Conservation (phyloP, 2,797 vertebrate species). For the Poeciliopsis presidionis region DNA sequence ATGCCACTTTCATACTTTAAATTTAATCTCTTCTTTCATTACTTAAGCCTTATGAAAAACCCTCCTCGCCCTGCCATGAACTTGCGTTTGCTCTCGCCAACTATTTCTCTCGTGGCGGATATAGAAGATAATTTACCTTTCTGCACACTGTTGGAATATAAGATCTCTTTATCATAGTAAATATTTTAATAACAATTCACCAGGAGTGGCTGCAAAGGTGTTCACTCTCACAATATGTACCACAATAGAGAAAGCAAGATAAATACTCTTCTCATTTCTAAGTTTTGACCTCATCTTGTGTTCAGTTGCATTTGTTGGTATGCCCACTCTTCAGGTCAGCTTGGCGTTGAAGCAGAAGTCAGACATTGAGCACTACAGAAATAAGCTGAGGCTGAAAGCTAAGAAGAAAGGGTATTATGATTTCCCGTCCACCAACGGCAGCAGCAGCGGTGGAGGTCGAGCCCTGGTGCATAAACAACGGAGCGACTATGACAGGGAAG, state of each 20-base stretch:
- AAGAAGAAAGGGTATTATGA: constrained; percentile 98
- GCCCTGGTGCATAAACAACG: constrained; percentile 83
- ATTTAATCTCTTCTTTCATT: neutral
- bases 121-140: neutral
- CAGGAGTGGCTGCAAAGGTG: neutral
- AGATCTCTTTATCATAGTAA: neutral
- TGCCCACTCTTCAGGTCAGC: constrained; percentile 84
- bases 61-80: neutral
- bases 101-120: neutral
- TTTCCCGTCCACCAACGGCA: constrained; percentile 83
- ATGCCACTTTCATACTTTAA: neutral
- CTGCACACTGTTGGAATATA: neutral
- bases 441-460: constrained; percentile 75
- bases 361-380: constrained; percentile 98
- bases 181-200: neutral
- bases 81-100: neutral
- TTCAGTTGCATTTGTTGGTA: constrained; percentile 12
- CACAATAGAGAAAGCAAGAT: neutral
- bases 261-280: neutral
- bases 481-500: constrained; percentile 80
- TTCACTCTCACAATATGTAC: constrained; percentile 1
- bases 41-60: neutral
- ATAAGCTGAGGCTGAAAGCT: constrained; percentile 96
- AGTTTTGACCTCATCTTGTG: constrained; percentile 20
- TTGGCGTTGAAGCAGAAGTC: constrained; percentile 98